Conservation (phyloP, 2,113 vertebrate genomes). For the Eurypyga helias region DNA sequence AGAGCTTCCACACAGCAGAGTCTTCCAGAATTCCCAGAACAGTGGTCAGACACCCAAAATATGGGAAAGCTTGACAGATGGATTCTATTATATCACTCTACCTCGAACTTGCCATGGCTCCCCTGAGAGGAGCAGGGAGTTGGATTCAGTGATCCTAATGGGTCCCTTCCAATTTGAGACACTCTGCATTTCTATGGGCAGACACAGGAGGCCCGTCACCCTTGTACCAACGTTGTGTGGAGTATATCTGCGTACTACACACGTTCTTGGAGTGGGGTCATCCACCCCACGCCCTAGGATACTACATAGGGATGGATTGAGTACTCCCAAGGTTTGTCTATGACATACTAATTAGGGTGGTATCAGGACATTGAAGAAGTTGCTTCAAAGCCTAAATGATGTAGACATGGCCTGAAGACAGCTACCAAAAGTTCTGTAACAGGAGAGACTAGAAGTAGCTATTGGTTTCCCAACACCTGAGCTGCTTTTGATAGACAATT, state of each 20-base stretch:
- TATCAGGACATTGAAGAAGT: neutral
- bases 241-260: fast-evolving
- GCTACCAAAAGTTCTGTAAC: neutral
- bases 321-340: neutral
- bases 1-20: neutral
- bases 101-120: neutral
- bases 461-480: neutral
- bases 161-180: neutral
- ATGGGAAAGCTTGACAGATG: neutral
- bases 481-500: neutral
- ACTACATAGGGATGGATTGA: neutral
- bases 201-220: neutral
- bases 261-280: neutral
- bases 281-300: neutral
- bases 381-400: neutral
- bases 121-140: neutral
- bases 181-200: neutral
- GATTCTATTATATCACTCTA: neutral
- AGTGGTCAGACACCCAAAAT: neutral
- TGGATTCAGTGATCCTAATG: neutral
- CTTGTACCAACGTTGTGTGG: neutral
- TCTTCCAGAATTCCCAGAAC: neutral
- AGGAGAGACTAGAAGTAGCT: neutral
- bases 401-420: neutral
- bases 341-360: too few species aligned